Evolutionary conservation across 2,797 vertebrate genomes (phyloP), one percentile per base, ranked within the genome.

Genomic region (Acanthurus lineatus): DNA sequence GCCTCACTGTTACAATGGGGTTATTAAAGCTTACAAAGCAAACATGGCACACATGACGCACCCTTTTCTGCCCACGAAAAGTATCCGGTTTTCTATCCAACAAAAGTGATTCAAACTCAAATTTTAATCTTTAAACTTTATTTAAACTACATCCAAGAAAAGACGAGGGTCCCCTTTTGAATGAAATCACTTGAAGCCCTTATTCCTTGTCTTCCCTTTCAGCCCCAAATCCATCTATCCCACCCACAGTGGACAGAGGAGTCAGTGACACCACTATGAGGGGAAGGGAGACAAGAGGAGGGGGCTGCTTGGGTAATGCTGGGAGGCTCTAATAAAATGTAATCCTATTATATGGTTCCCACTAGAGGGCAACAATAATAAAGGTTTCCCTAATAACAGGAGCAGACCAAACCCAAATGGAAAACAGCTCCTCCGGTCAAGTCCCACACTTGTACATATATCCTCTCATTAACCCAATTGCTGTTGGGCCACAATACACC

Each of bases 341-440:
- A 96, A 96, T 95, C 95, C 94, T 95, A 95, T 96, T 96, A 95
- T 93, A 94, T 92, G 92, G 89, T 91, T 93, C 93, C 93, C 94
- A 95, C 95, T 95, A 95, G 95, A 95, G 95, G 95, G 91, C 93
- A 92, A 94, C 93, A 95, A 95, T 96, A 96, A 96, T 95, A 95
- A 95, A 95, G 94, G 94, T 95, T 95, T 95, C 92, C 94, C 93
- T 95, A 95, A 96, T 96, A 96, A 95, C 93, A 91, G 86, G 59
- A 92, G 89, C 86, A 93, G 93, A 93, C 94, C 92, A 88, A 93
- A 92, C 92, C 92, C 94, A 95, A 94, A 95, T 94, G 93, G 92
- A 91, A 94, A 94, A 94, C 91, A 91, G 90, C 89, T 94, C 91
- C 92, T 91, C 85, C 90, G 91, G 95, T 94, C 89, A 93, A 93